phyloP scores from a whole-genome alignment of 2,888 invertebrate species.

The Maniola hyperantus region DNA sequence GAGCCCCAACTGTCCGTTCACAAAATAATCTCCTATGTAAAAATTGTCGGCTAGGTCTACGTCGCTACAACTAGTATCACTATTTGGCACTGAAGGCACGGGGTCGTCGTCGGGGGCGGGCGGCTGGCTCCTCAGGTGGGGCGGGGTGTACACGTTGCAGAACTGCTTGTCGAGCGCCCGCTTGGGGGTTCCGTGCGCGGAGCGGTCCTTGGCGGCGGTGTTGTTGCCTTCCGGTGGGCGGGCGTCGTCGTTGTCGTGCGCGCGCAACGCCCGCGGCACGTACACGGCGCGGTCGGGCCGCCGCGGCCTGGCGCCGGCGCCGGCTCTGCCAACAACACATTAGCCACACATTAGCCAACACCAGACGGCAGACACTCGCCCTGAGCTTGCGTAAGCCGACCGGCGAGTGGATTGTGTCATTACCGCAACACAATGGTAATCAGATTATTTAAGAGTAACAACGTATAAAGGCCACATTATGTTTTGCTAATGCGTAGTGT shows the following conservation, averaged over 20 bases:
- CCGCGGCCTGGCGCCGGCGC: conserved; percentile 72
- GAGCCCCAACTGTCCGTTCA: conserved; percentile 74
- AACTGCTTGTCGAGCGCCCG: conserved; percentile 70
- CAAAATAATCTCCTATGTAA: conserved; percentile 80
- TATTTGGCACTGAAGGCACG: conserved; percentile 33
- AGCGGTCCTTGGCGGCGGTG: conserved; percentile 61
- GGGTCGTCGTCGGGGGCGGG: conserved; percentile 61
- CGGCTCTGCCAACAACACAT: conserved; percentile 48
- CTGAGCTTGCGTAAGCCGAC: not conserved
- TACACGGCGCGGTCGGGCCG: conserved; percentile 91
- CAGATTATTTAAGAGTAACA: not conserved
- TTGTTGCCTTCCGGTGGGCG: conserved; percentile 47
- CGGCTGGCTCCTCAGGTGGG: conserved; percentile 64
- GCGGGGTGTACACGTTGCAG: conserved; percentile 80
- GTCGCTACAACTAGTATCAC: conserved; percentile 74
- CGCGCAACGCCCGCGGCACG: conserved; percentile 87
- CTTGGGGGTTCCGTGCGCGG: conserved; percentile 66
- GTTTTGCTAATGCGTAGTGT: not conserved
- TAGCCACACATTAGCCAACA: conserved; percentile 11
- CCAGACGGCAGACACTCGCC: not conserved
- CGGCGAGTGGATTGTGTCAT: conserved; percentile 1
- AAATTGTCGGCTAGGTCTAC: conserved; percentile 72
- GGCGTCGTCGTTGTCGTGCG: conserved; percentile 51
- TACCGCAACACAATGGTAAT: conserved; percentile 10
- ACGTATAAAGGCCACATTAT: not conserved